Evolutionary conservation across 1,140 invertebrate species (phyloP), one percentile per base, ranked within the genome.

Genomic region (Drosophila aff.): DNA sequence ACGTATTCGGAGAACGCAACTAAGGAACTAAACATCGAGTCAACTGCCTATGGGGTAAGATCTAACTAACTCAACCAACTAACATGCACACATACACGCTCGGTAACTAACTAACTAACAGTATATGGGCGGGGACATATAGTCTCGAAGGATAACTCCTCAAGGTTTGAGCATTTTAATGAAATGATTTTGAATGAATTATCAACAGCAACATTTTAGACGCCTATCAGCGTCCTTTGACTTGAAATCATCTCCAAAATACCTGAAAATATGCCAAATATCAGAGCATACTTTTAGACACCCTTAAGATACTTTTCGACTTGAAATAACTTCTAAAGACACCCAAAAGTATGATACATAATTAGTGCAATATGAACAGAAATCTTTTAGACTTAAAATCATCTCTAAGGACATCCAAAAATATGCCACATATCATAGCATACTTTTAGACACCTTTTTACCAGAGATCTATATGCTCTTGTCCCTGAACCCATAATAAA

Each of bases 1-100:
- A 78, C 74, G 75, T 78, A 78, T 78, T 78, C 58, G 53, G 61
- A 60, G 38, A 78, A 77, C 75, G 64, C 41, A 66, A 53, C 74
- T 59, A 76, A 38, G 23, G 43, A 68, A 43, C 64, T 61, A 68
- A 77, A 41, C 33, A 57, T 77, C 60, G 15, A 66, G 16, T 74
- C 52, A 64, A 74, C 44, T 76, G 52, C 65, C 66, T 69, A 46
- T 1, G 8, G 65, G 66, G 64, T 72, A 72, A 43, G 64, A 65
- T 46, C 57, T 74, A 74, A 74, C 74, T 76, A 76, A 77, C 75
- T 67, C 49, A 77, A 59, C 63, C 67, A 76, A 47, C 62, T 76
- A 66, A 68, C 75, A 55, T 59, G 50, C 47, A 53, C 53, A 53
- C 75, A 55, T 18, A 77, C 75, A 77, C 73, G 74, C 57, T 61